Evolutionary conservation across 2,888 invertebrate genomes (phyloP).

Genomic region (Apodemia zela): DNA sequence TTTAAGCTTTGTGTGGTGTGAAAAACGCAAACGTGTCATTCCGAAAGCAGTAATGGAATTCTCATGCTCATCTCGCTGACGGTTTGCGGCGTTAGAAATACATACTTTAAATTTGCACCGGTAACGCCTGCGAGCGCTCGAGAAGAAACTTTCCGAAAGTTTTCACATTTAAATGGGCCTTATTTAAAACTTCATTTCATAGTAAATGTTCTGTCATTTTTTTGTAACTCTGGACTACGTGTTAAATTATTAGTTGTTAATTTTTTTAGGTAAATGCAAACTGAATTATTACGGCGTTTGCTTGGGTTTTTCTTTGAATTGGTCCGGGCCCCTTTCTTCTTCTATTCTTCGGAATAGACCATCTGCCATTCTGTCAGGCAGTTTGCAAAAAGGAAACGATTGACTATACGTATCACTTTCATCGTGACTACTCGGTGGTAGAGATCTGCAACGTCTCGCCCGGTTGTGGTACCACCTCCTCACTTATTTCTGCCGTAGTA

Average conservation of each 20-base stretch:
- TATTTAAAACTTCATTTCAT: slow-evolving; percentile 35
- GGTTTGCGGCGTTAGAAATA: slow-evolving; percentile 68
- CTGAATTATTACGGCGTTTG: too few relatives aligned
- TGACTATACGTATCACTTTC: too few relatives aligned
- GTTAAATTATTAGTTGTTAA: background rate
- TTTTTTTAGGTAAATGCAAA: too few relatives aligned
- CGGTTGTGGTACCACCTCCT: too few relatives aligned
- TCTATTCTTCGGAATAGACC: too few relatives aligned
- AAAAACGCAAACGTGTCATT: slow-evolving; percentile 25
- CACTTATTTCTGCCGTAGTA: too few relatives aligned
- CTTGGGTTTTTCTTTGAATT: too few relatives aligned
- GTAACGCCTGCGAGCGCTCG: slow-evolving; percentile 60
- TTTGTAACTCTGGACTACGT: background rate
- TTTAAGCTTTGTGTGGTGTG: slow-evolving; percentile 17
- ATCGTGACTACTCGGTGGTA: too few relatives aligned
- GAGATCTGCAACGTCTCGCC: too few relatives aligned
- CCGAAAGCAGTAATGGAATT: slow-evolving; percentile 68
- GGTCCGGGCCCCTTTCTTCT: too few relatives aligned
- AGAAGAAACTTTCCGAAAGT: slow-evolving; percentile 62
- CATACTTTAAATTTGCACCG: slow-evolving; percentile 77
- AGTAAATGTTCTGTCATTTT: background rate
- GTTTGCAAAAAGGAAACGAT: too few relatives aligned
- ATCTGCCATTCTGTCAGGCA: too few relatives aligned
- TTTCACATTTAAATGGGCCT: slow-evolving; percentile 62
- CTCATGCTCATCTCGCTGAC: slow-evolving; percentile 68